Percentiles rank a stretch among this genome's conserved stretches.
Evolutionary conservation across 2,797 vertebrate genomes (phyloP).

Genomic region (Trachurus trachurus): DNA sequence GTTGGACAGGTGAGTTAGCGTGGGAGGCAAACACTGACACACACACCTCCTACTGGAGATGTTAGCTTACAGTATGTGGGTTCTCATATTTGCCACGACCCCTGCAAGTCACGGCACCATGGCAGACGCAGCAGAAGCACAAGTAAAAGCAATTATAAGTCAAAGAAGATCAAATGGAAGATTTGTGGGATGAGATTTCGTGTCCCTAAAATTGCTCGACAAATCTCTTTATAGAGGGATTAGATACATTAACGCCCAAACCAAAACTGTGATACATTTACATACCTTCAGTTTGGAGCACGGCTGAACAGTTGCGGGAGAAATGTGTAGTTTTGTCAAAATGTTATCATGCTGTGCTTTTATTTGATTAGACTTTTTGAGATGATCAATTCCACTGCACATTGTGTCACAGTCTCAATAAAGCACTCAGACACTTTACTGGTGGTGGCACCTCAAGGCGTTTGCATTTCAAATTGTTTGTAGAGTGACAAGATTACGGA

Average conservation of each 20-base stretch:
- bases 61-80: background rate
- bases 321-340: background rate
- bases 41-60: background rate
- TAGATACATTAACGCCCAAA: background rate
- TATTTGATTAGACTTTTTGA: background rate
- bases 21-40: background rate
- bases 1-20: background rate
- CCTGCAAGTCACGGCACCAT: background rate
- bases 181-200: conserved; percentile 24
- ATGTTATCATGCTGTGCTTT: background rate
- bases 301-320: background rate
- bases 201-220: conserved; percentile 3
- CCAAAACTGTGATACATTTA: background rate
- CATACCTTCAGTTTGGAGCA: background rate
- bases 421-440: conserved; percentile 1
- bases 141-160: conserved; percentile 9
- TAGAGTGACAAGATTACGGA: conserved; percentile 10
- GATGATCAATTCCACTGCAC: background rate
- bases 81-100: conserved; percentile 10
- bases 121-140: background rate
- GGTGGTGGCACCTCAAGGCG: conserved; percentile 20
- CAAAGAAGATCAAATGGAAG: conserved; percentile 17
- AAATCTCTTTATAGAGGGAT: conserved; percentile 5
- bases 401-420: background rate
- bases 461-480: conserved; percentile 36